Evolutionary conservation across 2,797 vertebrate species (phyloP).

Genomic region (Gymnoscopelus microlampas): DNA sequence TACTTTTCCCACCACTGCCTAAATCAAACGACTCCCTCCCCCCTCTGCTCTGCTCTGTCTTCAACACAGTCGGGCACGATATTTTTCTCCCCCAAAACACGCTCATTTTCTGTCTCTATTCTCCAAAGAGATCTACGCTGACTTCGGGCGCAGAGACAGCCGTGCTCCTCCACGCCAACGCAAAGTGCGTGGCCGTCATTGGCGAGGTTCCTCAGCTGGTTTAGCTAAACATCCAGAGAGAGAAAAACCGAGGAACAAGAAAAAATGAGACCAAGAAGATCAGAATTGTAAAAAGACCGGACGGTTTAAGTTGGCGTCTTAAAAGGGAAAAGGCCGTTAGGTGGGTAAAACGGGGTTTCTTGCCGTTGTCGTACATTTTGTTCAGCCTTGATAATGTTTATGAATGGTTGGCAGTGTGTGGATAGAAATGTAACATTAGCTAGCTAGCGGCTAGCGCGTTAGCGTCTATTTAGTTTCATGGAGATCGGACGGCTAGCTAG

Average conservation of each 20-base stretch:
- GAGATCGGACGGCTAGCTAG: too few relatives aligned
- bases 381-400: constrained; percentile 17
- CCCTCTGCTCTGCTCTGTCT: too few relatives aligned
- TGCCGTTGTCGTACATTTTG: neutral
- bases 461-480: constrained; percentile 41
- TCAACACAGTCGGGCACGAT: too few relatives aligned
- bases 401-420: constrained; percentile 41
- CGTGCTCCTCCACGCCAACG: constrained; percentile 11
- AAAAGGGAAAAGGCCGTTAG: constrained; percentile 2
- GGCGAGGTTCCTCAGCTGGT: constrained; percentile 68
- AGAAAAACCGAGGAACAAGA: constrained; percentile 59
- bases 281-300: constrained; percentile 23
- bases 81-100: constrained; percentile 4
- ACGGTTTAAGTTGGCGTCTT: constrained; percentile 3
- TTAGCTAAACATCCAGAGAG: constrained; percentile 70
- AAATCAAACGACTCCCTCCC: constrained; percentile 10
- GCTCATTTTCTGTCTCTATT: constrained; percentile 29
- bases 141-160: fast-evolving
- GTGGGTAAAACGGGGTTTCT: constrained; percentile 36
- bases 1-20: too few relatives aligned
- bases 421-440: constrained; percentile 59
- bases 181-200: constrained; percentile 32
- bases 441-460: constrained; percentile 56
- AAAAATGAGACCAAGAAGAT: constrained; percentile 61
- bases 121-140: constrained; percentile 30